Conservation (phyloP, 1,140 invertebrate genomes). For the Apis laboriosa region DNA sequence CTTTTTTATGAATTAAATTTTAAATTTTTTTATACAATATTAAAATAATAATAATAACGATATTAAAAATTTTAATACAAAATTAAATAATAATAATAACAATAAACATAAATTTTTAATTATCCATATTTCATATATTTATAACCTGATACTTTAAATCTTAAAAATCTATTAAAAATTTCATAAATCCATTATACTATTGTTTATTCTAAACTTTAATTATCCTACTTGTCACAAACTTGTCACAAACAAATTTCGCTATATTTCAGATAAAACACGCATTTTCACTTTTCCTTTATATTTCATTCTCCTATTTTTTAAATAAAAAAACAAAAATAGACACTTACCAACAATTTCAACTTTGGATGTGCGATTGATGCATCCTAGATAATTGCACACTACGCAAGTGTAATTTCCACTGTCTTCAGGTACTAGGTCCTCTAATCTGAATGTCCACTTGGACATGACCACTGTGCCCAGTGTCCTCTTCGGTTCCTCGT, state of each 20-base stretch:
- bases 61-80: no score
- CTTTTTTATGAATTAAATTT: no score
- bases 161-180: no score
- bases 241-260: background rate
- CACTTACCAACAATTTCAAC: constrained; percentile 88
- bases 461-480: constrained; percentile 82
- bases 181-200: no score
- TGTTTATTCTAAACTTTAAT: no score
- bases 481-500: constrained; percentile 82
- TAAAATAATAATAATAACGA: no score
- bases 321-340: background rate
- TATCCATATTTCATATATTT: no score
- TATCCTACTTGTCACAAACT: background rate
- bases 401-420: constrained; percentile 93
- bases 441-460: constrained; percentile 87
- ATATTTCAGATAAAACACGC: background rate
- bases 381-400: constrained; percentile 89
- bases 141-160: no score
- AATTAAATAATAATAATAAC: no score
- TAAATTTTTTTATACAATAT: no score
- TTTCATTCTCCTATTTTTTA: background rate
- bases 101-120: no score
- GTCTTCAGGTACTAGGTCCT: constrained; percentile 89
- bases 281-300: background rate
- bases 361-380: constrained; percentile 88